These are phyloP conservation scores for Lepisosteus osseus DNA, from an alignment of 2,113 vertebrate genomes.

Conservation along the genomic window DNA sequence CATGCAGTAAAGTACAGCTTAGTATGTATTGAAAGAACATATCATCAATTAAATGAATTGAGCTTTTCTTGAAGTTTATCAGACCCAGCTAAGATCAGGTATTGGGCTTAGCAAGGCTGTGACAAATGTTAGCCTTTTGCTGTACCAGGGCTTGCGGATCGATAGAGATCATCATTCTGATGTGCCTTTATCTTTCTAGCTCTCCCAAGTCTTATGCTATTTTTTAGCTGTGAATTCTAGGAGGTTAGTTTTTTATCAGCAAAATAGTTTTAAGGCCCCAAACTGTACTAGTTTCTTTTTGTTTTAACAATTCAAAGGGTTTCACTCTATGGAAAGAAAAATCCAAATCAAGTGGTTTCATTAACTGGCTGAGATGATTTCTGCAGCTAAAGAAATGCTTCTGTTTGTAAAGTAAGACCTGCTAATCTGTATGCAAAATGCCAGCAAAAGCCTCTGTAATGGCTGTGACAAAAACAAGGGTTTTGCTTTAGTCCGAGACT, in stretches of 20 bases:
- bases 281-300: background rate
- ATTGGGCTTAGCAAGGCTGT: constrained; percentile 58
- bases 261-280: constrained; percentile 4
- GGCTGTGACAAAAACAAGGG: no score
- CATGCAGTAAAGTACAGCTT: constrained; percentile 6
- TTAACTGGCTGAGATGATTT: no score
- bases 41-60: constrained; percentile 73
- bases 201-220: constrained; percentile 63
- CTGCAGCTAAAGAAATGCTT: no score
- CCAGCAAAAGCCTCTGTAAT: no score
- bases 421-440: no score
- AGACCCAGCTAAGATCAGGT: constrained; percentile 55
- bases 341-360: no score
- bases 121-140: constrained; percentile 66
- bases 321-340: no score
- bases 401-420: no score
- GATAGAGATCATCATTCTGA: constrained; percentile 73
- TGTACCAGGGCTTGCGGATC: constrained; percentile 67
- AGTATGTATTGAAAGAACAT: constrained; percentile 46
- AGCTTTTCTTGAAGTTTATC: constrained; percentile 61
- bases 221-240: constrained; percentile 54
- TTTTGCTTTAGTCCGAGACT: no score
- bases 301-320: no score
- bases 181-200: constrained; percentile 67
- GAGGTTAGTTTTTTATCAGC: constrained; percentile 25